Evolutionary conservation across 2,888 invertebrate species (phyloP).

Genomic region (Troides oblongomaculatus): DNA sequence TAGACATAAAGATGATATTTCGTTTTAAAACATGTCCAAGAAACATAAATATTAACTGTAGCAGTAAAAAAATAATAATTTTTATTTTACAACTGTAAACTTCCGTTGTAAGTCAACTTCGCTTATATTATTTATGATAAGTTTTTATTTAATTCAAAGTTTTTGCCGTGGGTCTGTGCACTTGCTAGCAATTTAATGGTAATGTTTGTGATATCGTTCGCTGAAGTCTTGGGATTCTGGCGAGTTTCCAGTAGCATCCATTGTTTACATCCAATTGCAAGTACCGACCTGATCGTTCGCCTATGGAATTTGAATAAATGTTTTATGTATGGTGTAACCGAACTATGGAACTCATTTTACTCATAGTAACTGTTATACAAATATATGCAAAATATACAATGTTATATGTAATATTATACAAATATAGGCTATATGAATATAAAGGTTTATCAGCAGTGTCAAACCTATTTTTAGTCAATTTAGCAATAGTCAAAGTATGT

Average conservation of each 20-base stretch:
- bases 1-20: no score
- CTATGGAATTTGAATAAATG: conserved; percentile 6
- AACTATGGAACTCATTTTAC: not conserved
- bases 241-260: conserved; percentile 4
- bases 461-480: no score
- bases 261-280: not conserved
- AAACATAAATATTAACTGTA: no score
- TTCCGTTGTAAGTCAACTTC: not conserved
- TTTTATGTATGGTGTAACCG: conserved; percentile 1
- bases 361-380: not conserved
- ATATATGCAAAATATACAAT: no score
- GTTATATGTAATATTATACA: not conserved
- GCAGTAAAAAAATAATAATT: no score
- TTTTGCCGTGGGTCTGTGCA: not conserved
- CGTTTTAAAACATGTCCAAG: no score
- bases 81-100: not conserved
- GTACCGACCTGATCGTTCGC: not conserved
- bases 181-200: not conserved
- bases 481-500: no score
- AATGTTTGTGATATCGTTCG: not conserved
- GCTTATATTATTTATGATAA: not conserved
- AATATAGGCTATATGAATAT: no score
- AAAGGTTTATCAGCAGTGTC: no score
- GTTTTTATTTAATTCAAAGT: not conserved
- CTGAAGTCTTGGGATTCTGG: conserved; percentile 1